Base-by-base conservation (phyloP, 2,113 vertebrate species). In the Nematolebias whitei region DNA sequence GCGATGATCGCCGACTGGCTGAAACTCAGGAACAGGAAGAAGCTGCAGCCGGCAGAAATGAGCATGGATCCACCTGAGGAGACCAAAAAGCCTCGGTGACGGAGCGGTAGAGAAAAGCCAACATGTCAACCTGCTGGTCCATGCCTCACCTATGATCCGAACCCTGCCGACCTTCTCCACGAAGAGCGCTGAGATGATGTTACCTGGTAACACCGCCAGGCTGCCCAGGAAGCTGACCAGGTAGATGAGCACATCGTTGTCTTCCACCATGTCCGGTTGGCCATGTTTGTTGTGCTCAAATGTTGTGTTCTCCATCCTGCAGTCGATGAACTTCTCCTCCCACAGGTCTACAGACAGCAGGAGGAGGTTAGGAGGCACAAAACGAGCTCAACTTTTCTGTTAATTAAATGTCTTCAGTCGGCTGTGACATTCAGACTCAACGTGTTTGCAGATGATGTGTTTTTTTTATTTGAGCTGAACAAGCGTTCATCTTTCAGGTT, bases 171-270 rank as follows among this genome's bases (percentile, higher is more conserved):
- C 86, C 83, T 96, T 96, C 68, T 98, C 96, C 95, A 98, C 97
- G 68, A 97, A 95, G 55, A 99, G 83, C 0, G 97, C 97, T 0
- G 97, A 99, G 74, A 98, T 93, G 78, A 99, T 98, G 80, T 97
- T 99, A 53, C 97, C 97, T 0, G 97, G 97, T 78, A 99, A 74
- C 76, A 99, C 96, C 0, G 97, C 96, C 71, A 99, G 90, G 56
- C 95, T 97, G 50, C 97, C 96, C 44, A 99, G 88, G 79, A 99
- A 98, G 91, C 96, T 98, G 90, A 99, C 97, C 20, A 99, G 85
- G 92, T 98, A 99, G 68, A 98, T 94, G 23, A 98, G 91, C 24
- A 96, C 94, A 57, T 98, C 97, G 0, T 97, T 98, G 50, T 99
- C 95, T 60, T 95, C 93, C 29, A 92, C 88, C 0, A 91, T 90